Evolutionary conservation across 2,797 vertebrate species (phyloP), one percentile per base, ranked within the genome.

Genomic region (Sebastes vulpes): DNA sequence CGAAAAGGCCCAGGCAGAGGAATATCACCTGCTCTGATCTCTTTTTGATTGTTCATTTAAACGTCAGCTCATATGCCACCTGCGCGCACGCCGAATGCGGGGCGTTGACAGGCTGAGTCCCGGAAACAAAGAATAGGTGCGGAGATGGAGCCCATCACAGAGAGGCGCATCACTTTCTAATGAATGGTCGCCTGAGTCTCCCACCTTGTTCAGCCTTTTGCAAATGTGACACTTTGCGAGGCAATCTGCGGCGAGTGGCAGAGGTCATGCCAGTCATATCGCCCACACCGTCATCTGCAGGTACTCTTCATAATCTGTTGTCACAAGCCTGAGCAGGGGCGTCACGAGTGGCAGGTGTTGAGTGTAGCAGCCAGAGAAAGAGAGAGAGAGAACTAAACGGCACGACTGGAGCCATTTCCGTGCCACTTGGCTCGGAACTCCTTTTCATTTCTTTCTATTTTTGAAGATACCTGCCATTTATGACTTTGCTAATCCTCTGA

Each of bases 21-120:
- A 81, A 89, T 82, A 89, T 89, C 85, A 86, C 86, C 86, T 59
- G 66, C 83, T 86, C 78, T 88, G 79, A 94, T 92, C 81, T 90
- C 85, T 70, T 72, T 85, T 60, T 93, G 94, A 95, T 95, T 95
- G 92, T 89, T 93, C 89, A 95, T 95, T 95, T 92, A 82, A 16
- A 79, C 38, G 31, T 85, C 20, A 26, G 76, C 78, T 77, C 71
- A 21, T 53, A 21, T 18, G n/a, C 88, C 95, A 96, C 85, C 94
- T 95, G 94, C 35, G 87, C 87, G 82, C 82, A 68, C n/a, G 32
- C 65, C 2, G 52, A 76, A 70, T 66, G 48, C 4, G 2, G 42
- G n/a, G 12, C 21, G 11, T 53, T 67, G 89, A 94, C 81, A 77
- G 77, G 74, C 50, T 14, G 31, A 57, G 78, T 52, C 83, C 12